These are phyloP conservation scores for Stramonita haemastoma DNA, from an alignment of 2,888 invertebrate genomes.

Conservation along the genomic window DNA sequence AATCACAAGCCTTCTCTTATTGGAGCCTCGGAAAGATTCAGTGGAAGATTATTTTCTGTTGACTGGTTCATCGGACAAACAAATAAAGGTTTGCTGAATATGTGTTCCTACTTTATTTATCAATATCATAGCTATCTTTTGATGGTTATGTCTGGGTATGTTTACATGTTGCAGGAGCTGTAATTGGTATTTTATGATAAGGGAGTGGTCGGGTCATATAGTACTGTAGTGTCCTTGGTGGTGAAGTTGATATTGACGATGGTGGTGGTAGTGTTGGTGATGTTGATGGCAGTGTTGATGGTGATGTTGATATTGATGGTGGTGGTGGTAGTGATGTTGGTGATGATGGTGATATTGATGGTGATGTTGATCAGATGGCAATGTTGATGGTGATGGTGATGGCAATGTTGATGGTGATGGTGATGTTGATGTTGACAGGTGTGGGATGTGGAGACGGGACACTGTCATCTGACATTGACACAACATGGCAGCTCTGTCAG, in stretches of 20 bases:
- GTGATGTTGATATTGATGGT: too few species aligned
- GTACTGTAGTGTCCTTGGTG: too few species aligned
- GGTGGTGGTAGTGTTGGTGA: too few species aligned
- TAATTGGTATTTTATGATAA: too few species aligned
- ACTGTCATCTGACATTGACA: conserved; percentile 63
- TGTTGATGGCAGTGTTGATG: too few species aligned
- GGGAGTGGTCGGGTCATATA: too few species aligned
- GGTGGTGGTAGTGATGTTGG: too few species aligned
- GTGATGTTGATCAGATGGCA: background rate
- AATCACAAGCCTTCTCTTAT: conserved; percentile 65
- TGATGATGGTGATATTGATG: background rate
- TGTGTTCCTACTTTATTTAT: background rate
- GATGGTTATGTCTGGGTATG: too few species aligned
- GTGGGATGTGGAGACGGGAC: conserved; percentile 70
- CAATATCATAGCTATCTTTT: too few species aligned
- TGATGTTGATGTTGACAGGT: conserved; percentile 53
- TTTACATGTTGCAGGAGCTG: too few species aligned
- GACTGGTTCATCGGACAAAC: conserved; percentile 73
- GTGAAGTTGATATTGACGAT: too few species aligned
- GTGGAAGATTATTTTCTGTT: conserved; percentile 55
- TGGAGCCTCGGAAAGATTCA: conserved; percentile 55
- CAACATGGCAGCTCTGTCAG: conserved; percentile 67
- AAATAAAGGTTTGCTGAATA: conserved; percentile 62
- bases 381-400: background rate
- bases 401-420: too few species aligned